phyloP scores from a whole-genome alignment of 2,797 vertebrate species.

The Periparus ater region DNA sequence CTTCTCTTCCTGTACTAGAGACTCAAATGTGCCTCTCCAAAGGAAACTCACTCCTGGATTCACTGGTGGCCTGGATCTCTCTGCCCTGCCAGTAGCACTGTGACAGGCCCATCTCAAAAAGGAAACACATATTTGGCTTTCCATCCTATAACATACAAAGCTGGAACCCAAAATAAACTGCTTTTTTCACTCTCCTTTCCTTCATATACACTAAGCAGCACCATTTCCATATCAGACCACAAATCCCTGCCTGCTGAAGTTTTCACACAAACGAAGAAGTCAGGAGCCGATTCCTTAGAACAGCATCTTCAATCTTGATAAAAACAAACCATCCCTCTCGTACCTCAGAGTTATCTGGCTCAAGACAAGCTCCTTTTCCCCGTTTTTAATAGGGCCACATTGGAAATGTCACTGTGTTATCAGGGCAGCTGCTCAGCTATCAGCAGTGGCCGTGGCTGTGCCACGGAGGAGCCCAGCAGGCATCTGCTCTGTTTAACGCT shows the following conservation, averaged over 20 bases:
- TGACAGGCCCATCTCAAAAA: not conserved
- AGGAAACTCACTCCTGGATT: not conserved
- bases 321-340: not conserved
- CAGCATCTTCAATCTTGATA: not conserved
- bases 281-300: not conserved
- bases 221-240: not conserved
- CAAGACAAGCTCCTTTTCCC: not conserved
- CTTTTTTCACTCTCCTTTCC: not conserved
- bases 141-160: not conserved
- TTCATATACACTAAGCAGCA: rapidly evolving
- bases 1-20: not conserved
- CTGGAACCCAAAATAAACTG: not conserved
- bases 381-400: conserved; percentile 26
- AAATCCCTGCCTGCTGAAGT: not conserved
- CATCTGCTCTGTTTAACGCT: conserved; percentile 73
- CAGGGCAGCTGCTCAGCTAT: conserved; percentile 76
- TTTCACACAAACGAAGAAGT: rapidly evolving
- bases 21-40: not conserved
- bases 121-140: not conserved
- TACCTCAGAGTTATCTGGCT: not conserved
- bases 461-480: conserved; percentile 12
- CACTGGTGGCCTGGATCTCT: not conserved
- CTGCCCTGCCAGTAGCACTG: not conserved
- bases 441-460: conserved; percentile 36
- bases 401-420: conserved; percentile 81